Percentiles rank a stretch among this genome's conserved stretches.
These are phyloP conservation scores for Actinia equina DNA, from an alignment of 64 coral and sea anemone genomes.

Conservation along the genomic window DNA sequence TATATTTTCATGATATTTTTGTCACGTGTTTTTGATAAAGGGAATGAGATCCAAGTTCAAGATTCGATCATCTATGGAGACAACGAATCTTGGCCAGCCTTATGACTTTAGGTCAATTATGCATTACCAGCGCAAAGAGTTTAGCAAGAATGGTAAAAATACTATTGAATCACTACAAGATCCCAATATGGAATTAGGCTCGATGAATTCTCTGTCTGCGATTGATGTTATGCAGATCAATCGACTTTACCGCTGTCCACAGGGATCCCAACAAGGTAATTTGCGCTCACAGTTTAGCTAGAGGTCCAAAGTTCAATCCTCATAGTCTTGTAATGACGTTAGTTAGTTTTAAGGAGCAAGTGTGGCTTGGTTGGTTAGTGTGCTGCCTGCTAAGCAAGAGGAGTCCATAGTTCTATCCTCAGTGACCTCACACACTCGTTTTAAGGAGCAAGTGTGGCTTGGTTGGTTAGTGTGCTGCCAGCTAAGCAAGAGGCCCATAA, in stretches of 20 bases:
- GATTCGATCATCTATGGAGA: conserved; percentile 1
- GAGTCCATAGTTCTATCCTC: no score
- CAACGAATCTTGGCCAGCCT: conserved; percentile 34
- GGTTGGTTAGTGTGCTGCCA: no score
- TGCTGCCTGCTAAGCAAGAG: no score
- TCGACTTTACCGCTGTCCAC: conserved; percentile 75
- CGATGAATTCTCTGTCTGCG: conserved; percentile 48
- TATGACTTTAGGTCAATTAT: conserved; percentile 70
- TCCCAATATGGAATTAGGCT: conserved; percentile 51
- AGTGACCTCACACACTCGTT: no score
- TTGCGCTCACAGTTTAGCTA: no score
- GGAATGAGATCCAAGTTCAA: conserved; percentile 28
- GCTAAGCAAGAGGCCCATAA: no score
- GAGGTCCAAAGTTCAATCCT: no score
- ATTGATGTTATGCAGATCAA: conserved; percentile 81
- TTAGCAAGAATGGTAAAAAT: conserved; percentile 59
- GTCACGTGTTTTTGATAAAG: not conserved
- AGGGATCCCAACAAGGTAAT: conserved; percentile 45
- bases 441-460: no score
- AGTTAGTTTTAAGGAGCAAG: no score
- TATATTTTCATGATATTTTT: not conserved
- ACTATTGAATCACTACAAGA: conserved; percentile 59
- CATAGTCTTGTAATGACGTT: no score
- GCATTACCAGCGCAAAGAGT: conserved; percentile 75
- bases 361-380: no score